Evolutionary conservation across 2,113 vertebrate species (phyloP).

Genomic region (Telmatochromis sp.): DNA sequence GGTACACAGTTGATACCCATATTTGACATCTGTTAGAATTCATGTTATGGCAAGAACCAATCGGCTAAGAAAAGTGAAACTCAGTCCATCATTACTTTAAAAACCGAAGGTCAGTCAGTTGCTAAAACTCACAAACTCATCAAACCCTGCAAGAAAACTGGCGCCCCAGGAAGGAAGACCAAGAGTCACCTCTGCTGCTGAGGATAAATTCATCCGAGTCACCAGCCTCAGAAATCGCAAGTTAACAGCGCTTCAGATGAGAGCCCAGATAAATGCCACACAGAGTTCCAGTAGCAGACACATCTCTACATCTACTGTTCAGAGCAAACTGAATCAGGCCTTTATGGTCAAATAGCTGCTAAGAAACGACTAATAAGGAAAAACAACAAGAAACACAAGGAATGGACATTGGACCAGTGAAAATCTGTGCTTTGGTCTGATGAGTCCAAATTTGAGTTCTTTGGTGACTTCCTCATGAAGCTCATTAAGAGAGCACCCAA

Average conservation of each 20-base stretch:
- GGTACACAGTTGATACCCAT: rapidly evolving
- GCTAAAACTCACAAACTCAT: neutral
- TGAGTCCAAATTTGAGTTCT: neutral
- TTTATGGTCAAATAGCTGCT: neutral
- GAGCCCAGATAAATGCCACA: neutral
- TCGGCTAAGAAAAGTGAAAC: neutral
- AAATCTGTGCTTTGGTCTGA: neutral
- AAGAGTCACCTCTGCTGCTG: neutral
- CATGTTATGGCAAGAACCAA: neutral
- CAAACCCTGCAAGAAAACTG: neutral
- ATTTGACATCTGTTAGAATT: neutral
- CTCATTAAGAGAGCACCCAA: neutral
- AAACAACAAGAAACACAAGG: neutral
- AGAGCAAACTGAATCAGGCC: neutral
- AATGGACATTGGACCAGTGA: neutral
- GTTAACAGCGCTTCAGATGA: neutral
- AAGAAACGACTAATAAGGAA: neutral
- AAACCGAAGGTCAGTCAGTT: neutral
- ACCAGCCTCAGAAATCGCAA: neutral
- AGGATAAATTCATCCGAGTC: neutral
- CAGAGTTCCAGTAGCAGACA: neutral
- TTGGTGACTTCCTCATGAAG: neutral
- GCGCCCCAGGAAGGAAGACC: neutral
- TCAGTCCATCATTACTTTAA: neutral
- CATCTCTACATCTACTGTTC: neutral